phyloP scores from a whole-genome alignment of 2,797 vertebrate species.

The Sebastiscus albofasciatus region DNA sequence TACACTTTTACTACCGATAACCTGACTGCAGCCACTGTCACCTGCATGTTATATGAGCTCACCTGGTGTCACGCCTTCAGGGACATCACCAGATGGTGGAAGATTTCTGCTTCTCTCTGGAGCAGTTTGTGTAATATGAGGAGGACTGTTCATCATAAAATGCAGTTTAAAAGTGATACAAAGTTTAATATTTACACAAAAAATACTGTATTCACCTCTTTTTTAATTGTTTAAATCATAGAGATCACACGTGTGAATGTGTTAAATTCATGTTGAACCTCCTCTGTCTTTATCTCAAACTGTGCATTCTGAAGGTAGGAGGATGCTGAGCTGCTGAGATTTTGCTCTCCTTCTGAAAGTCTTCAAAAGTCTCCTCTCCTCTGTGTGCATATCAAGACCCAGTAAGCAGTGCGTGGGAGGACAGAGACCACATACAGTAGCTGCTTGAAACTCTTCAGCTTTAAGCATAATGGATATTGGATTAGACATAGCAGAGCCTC shows the following conservation, averaged over 20 bases:
- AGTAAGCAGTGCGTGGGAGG: conserved; percentile 31
- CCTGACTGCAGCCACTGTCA: background rate
- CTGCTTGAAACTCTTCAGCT: conserved; percentile 13
- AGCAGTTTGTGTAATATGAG: background rate
- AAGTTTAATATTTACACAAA: background rate
- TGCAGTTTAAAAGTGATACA: background rate
- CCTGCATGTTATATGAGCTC: background rate
- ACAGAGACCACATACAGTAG: conserved; percentile 24
- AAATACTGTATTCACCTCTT: background rate
- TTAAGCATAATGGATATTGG: conserved; percentile 39
- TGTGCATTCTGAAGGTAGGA: background rate
- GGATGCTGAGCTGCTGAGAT: background rate
- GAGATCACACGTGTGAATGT: background rate
- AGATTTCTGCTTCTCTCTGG: background rate
- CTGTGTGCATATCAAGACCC: background rate
- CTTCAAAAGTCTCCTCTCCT: background rate
- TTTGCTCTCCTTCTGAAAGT: background rate
- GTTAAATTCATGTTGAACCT: background rate
- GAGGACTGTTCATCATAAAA: background rate
- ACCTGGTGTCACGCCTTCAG: background rate
- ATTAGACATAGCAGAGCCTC: conserved; percentile 35
- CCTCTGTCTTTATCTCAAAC: background rate
- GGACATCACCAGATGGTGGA: background rate
- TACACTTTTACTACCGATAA: background rate
- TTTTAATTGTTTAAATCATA: too few relatives aligned